Evolutionary conservation across 2,888 invertebrate genomes (phyloP), one percentile per base, ranked within the genome.

Genomic region (Drosophila vallismaia): DNA sequence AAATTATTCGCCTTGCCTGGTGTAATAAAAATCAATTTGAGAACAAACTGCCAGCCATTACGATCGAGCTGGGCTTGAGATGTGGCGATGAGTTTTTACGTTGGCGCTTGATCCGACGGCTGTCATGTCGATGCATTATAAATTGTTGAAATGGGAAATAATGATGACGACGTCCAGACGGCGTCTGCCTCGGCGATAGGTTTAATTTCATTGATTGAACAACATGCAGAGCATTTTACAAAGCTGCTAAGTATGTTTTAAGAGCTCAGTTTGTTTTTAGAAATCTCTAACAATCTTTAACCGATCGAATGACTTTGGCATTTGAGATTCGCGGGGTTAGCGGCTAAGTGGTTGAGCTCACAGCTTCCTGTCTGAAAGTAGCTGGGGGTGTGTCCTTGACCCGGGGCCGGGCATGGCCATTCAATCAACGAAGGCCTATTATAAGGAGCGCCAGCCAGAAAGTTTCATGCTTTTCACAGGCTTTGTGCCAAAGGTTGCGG

Each of bases 21-120:
- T 70, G 67, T 71, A 71, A 85, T 73, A 57, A 75, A 87, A 87
- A 68, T 80, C 69, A 82, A 87, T 80, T 79, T 63, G 62, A 50
- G 26, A 55, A 51, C 58, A 79, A 86, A 82, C 50, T 49, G 80
- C 52, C 58, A 50, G 64, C 53, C 78, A 70, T 78, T 80, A 66
- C 40, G 71, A 77, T 42, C 56, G 48, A 19, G 51, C 63, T 19
- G 14, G 42, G 29, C 69, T 31, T 12, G 7, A n/a, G 42, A 54
- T 66, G 66, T 10, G 67, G 48, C 53, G 67, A 66, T 66, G 66
- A 46, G 63, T 31, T 6, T 26, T 40, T 26, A 51, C 28, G 44
- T 28, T 57, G 46, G 55, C 68, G 55, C 52, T 56, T 56, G 40
- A 45, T 31, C 42, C 36, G 44, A 42, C 29, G 70, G n/a, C 72